phyloP scores from a whole-genome alignment of 2,113 vertebrate species.

The Physeter macrocephalus region DNA sequence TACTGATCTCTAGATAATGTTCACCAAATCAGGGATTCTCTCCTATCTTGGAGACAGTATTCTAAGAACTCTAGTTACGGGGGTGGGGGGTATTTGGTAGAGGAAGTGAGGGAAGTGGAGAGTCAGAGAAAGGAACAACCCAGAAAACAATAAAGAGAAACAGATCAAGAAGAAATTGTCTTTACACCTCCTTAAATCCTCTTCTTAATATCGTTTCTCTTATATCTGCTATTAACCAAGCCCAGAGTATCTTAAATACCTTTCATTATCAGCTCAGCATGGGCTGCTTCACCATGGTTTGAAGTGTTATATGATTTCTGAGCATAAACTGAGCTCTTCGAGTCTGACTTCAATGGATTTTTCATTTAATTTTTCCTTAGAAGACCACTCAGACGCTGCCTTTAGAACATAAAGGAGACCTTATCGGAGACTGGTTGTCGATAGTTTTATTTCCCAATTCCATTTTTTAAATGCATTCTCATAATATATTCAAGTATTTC shows the following conservation, averaged over 20 bases:
- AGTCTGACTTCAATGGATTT: background rate
- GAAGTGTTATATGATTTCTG: background rate
- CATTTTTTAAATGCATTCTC: background rate
- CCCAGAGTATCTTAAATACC: background rate
- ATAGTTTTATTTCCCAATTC: slow-evolving; percentile 5
- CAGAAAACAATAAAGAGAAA: background rate
- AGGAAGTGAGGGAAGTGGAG: background rate
- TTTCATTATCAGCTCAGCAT: background rate
- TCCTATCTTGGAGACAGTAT: background rate
- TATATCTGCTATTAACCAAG: background rate
- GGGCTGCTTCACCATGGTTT: background rate
- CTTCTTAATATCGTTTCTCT: background rate
- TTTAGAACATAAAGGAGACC: background rate
- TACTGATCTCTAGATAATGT: background rate
- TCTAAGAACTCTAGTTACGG: background rate
- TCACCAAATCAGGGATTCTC: background rate
- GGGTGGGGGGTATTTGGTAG: fast-evolving
- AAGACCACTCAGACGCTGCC: background rate
- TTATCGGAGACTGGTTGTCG: background rate
- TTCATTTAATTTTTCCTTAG: slow-evolving; percentile 18
- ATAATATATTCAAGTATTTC: slow-evolving; percentile 10
- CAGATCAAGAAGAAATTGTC: background rate
- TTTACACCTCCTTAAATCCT: background rate
- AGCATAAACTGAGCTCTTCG: background rate
- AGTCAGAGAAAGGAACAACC: background rate